Evolutionary conservation across 2,888 invertebrate species (phyloP).

Genomic region (Caenorhabditis angaria): DNA sequence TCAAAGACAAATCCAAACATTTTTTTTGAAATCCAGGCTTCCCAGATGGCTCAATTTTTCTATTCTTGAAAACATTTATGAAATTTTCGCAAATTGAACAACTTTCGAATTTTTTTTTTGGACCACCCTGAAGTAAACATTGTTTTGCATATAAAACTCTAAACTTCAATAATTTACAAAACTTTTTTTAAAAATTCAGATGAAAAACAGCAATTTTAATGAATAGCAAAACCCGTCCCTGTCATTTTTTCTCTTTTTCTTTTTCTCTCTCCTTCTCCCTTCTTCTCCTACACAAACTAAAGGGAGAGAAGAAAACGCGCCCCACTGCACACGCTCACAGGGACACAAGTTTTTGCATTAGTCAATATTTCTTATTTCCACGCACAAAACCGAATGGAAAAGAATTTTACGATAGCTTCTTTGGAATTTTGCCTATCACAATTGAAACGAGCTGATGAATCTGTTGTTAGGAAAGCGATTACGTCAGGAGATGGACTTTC

Average conservation of each 20-base stretch:
- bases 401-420: slow-evolving; percentile 31
- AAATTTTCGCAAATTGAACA: too few species aligned
- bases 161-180: background rate
- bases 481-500: slow-evolving; percentile 55
- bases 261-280: background rate
- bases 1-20: too few species aligned
- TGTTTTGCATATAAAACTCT: background rate
- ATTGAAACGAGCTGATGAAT: slow-evolving; percentile 55
- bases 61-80: too few species aligned
- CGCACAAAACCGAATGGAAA: slow-evolving; percentile 9
- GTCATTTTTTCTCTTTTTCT: background rate
- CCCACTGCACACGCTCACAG: background rate
- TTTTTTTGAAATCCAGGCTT: too few species aligned
- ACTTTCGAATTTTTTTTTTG: too few species aligned
- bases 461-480: slow-evolving; percentile 58
- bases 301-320: background rate
- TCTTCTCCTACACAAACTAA: background rate
- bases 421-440: slow-evolving; percentile 53
- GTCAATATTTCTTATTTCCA: background rate
- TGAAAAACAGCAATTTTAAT: background rate
- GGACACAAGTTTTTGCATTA: background rate
- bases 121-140: too few species aligned
- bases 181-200: background rate
- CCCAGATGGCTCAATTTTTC: too few species aligned
- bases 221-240: too few species aligned